phyloP scores from a whole-genome alignment of 2,113 vertebrate species.

The Mugil cephalus region DNA sequence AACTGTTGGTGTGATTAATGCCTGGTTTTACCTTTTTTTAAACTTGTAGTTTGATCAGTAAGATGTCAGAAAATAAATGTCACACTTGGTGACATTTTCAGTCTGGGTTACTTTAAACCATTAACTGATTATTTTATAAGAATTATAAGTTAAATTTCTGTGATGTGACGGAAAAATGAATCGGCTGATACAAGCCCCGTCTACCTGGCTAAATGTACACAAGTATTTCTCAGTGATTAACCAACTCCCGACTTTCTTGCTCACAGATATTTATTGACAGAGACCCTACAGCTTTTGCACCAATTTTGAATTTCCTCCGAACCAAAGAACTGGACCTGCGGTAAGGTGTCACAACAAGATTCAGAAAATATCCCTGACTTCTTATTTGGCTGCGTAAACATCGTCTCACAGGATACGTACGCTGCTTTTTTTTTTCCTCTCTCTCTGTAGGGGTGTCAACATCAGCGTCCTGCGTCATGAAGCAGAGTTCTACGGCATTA shows the following conservation, averaged over 20 bases:
- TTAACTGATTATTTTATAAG: too few species aligned
- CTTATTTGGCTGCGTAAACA: background rate
- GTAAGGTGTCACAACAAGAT: slow-evolving; percentile 77
- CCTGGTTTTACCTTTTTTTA: background rate
- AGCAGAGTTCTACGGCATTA: slow-evolving; percentile 99
- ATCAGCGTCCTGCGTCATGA: slow-evolving; percentile 96
- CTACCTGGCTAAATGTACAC: background rate
- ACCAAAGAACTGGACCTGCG: slow-evolving; percentile 97
- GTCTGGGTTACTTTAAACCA: too few species aligned
- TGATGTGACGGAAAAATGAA: background rate
- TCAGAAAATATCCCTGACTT: background rate
- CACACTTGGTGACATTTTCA: background rate
- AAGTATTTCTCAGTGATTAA: background rate
- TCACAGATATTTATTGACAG: slow-evolving; percentile 99
- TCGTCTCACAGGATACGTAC: background rate
- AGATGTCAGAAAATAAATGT: background rate
- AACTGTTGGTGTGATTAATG: background rate
- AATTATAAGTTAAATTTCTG: too few species aligned
- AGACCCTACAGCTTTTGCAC: slow-evolving; percentile 97
- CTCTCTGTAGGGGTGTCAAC: slow-evolving; percentile 90
- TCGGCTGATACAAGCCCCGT: background rate
- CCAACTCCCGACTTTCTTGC: slow-evolving; percentile 19
- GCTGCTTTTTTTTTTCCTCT: slow-evolving; percentile 12
- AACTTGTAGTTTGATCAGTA: background rate
- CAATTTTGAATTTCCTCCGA: slow-evolving; percentile 98